Evolutionary conservation across 2,888 invertebrate genomes (phyloP).

Genomic region (Penaeus monodon): DNA sequence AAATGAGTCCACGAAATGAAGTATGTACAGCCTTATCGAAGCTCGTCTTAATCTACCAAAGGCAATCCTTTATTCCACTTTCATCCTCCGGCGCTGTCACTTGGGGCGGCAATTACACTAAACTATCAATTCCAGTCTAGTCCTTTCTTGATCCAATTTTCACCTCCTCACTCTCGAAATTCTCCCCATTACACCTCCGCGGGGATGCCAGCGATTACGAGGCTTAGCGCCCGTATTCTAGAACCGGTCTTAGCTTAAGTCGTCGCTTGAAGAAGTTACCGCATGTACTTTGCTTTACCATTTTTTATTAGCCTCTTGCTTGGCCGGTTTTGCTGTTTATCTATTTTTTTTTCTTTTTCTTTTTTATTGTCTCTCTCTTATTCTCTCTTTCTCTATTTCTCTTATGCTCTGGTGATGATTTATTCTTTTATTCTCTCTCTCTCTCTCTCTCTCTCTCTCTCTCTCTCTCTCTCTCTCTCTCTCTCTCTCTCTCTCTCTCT

Average conservation of each 20-base stretch:
- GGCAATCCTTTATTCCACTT: too few relatives aligned
- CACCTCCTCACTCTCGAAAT: slow-evolving; percentile 23
- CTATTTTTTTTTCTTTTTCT: not conserved
- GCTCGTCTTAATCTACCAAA: too few relatives aligned
- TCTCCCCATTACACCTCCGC: slow-evolving; percentile 31
- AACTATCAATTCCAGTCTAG: slow-evolving; percentile 12
- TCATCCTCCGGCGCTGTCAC: too few relatives aligned
- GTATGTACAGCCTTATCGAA: too few relatives aligned
- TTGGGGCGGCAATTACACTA: too few relatives aligned
- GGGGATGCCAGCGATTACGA: slow-evolving; percentile 32
- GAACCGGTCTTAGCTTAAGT: slow-evolving; percentile 35
- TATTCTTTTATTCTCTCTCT: not conserved
- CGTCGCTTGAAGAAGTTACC: slow-evolving; percentile 29
- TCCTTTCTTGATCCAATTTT: slow-evolving; percentile 4
- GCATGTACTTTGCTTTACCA: not conserved
- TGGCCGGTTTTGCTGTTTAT: not conserved
- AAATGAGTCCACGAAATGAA: too few relatives aligned
- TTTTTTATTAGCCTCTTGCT: not conserved
- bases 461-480: not conserved
- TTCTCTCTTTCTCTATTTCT: not conserved
- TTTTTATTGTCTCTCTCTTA: not conserved
- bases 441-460: not conserved
- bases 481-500: slow-evolving; percentile 1
- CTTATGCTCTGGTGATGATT: not conserved
- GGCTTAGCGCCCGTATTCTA: slow-evolving; percentile 23